Conservation (phyloP, 2,797 vertebrate genomes). For the Typhlichthys subterraneus region DNA sequence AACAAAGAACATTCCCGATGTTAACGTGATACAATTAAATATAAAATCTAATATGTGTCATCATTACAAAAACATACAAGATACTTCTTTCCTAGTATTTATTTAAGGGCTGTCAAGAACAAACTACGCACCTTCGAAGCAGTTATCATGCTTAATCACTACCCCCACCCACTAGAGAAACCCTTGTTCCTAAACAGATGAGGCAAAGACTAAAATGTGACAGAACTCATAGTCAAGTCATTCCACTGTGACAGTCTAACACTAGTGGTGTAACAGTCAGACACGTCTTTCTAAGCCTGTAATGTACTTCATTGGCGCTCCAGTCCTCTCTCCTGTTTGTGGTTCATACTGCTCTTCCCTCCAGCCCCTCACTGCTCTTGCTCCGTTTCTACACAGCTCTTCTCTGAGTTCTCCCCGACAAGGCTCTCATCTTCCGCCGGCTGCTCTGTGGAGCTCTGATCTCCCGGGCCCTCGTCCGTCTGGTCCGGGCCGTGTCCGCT, state of each 20-base stretch:
- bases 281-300: too few species aligned
- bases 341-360: neutral
- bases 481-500: constrained; percentile 2
- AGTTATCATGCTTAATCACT: too few species aligned
- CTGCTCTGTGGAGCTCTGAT: neutral
- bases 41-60: constrained; percentile 23
- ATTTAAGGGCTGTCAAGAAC: neutral
- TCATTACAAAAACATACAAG: constrained; percentile 1
- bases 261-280: neutral
- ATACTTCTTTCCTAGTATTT: neutral
- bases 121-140: neutral
- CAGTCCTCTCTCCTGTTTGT: constrained; percentile 4
- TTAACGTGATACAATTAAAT: constrained; percentile 39
- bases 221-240: too few species aligned
- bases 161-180: too few species aligned
- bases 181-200: too few species aligned
- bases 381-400: neutral
- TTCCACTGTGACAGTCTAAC: too few species aligned
- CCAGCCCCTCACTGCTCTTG: neutral
- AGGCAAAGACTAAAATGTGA: neutral
- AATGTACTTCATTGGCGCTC: neutral
- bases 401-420: neutral
- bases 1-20: constrained; percentile 19
- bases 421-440: neutral
- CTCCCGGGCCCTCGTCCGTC: neutral